Conservation (phyloP, 1,140 invertebrate genomes). For the Babylonia areolata region DNA sequence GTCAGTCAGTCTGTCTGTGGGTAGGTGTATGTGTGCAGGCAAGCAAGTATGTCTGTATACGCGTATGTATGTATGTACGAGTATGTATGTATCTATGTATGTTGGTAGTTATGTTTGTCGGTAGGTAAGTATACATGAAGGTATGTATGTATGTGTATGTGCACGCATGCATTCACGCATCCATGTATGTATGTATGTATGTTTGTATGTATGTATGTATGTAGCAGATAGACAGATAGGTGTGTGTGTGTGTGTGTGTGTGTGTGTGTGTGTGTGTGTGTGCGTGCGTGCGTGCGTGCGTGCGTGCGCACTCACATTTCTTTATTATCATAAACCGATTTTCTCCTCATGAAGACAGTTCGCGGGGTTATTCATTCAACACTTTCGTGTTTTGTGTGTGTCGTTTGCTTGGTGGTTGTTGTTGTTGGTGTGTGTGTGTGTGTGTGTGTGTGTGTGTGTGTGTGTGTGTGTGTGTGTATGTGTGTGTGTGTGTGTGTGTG, state of each 20-base stretch:
- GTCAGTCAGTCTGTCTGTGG: background rate
- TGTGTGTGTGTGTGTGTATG: conserved; percentile 13
- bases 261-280: background rate
- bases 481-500: conserved; percentile 3
- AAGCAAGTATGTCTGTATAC: no score
- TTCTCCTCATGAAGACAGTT: no score
- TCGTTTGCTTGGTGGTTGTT: no score
- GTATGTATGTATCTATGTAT: background rate
- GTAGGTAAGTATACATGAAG: background rate
- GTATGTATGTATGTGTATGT: background rate
- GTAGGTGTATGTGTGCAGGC: background rate
- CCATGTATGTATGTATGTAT: background rate
- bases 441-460: conserved; percentile 7
- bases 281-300: background rate
- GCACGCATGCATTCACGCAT: background rate
- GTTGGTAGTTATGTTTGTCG: background rate
- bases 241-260: conserved; percentile 14
- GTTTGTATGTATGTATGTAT: background rate
- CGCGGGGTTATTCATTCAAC: no score
- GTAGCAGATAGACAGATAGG: background rate
- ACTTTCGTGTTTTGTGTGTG: no score
- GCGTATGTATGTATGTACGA: no score
- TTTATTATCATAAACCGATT: no score
- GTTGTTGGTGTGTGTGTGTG: background rate
- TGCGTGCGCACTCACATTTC: background rate